phyloP scores from a whole-genome alignment of 1,140 invertebrate species.

The Phymorhynchus buccinoides region DNA sequence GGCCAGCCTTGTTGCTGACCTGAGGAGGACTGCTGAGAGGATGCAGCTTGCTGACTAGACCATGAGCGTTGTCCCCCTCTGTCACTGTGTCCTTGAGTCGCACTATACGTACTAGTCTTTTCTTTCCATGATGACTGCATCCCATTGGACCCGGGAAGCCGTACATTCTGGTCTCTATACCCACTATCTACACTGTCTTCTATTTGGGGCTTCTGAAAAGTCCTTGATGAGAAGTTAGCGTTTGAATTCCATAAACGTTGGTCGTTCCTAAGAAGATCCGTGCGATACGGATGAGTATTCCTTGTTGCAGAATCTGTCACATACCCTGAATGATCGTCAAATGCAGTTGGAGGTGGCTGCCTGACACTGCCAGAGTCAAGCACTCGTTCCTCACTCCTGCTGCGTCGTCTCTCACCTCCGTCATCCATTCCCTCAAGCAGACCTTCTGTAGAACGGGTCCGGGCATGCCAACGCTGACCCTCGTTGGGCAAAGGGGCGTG shows the following conservation, averaged over 20 bases:
- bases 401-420: conserved; percentile 27
- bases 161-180: background rate
- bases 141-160: background rate
- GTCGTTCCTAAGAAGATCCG: background rate
- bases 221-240: background rate
- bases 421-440: conserved; percentile 48
- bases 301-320: conserved; percentile 42
- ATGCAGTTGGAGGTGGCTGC: background rate
- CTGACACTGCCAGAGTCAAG: conserved; percentile 29
- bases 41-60: background rate
- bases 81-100: background rate
- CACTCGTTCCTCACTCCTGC: conserved; percentile 52
- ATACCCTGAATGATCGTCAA: conserved; percentile 39
- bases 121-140: background rate
- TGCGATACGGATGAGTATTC: background rate
- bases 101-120: background rate
- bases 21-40: background rate
- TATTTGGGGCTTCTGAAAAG: background rate
- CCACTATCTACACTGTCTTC: background rate
- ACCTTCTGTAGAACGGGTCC: conserved; percentile 59
- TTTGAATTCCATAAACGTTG: background rate
- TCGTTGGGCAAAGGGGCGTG: background rate
- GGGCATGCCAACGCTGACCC: conserved; percentile 23
- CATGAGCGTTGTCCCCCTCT: background rate
- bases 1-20: background rate